Evolutionary conservation across 2,888 invertebrate species (phyloP), one percentile per base, ranked within the genome.

Genomic region (Brachynemurus nebulosus): DNA sequence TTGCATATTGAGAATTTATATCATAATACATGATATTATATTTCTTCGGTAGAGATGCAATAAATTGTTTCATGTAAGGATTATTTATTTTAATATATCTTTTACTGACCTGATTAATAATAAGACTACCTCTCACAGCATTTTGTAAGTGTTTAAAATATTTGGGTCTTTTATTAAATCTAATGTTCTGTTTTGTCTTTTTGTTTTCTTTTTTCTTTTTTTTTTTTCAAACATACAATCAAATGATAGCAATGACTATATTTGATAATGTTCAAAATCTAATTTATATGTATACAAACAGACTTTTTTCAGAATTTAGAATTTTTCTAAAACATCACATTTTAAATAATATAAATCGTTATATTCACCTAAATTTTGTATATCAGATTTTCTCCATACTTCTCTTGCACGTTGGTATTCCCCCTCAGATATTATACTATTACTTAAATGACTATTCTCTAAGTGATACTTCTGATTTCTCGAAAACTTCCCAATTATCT

Each of bases 61-160:
- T 39, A 33, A 36, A 49, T 17, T 36, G 11, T 17, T 16, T 11
- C 27, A 57, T 45, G 42, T 55, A 56, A 44, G 50, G 52, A 46
- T 59, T 57, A 44, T 57, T 57, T 1, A 55, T 55, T 36, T 44
- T 44, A 3, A 53, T 48, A 48, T 54, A 49, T 14, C 53, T 36
- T 37, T 53, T 50, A 16, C 39, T 45, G 40, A 55, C 55, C 47
- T n/a, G n/a, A n/a, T n/a, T n/a, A n/a, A 56, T 50, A 17, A 50
- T 51, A 4, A 59, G 42, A n/a, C 56, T 54, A 2, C 54, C 57
- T 19, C 54, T 45, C 43, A 59, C 51, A 4, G 54, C 54, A 19
- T 46, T 48, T 41, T 54, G 47, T 12, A 54, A 27, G 43, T 56
- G 53, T 12, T 51, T 40, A 40, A 52, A n/a, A n/a, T n/a, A n/a